Evolutionary conservation across 2,113 vertebrate species (phyloP), one percentile per base, ranked within the genome.

Genomic region (Brachypodius melanocephalos): DNA sequence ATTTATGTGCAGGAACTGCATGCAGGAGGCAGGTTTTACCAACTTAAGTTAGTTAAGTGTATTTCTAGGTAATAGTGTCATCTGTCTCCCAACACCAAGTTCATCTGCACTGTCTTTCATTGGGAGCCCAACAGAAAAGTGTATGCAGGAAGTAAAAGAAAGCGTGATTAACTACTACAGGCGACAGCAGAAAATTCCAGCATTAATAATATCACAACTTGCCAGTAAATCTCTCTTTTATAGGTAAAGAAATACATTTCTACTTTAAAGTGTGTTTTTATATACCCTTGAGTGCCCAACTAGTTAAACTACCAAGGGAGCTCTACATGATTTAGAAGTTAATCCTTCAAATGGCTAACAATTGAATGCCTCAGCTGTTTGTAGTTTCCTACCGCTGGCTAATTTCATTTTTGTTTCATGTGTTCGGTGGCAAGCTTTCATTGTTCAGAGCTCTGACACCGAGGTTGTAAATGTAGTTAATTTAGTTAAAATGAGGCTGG

Each of bases 261-360:
- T 97, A 95, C 96, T 98, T 97, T 97, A 97, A 98, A 98, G 97
- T 97, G 94, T 97, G 88, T 97, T 98, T 98, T 98, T 96, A 98
- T 98, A 97, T 97, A 98, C 97, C 95, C 97, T 93, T 97, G 97
- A 98, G 97, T 98, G 96, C 96, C 97, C 97, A 98, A 97, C 98
- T 97, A 97, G 97, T 95, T 98, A 95, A 97, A 98, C 95, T 97
- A 98, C 95, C 95, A 92, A 96, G 98, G 97, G 98, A 98, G 92
- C 96, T 97, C 97, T 97, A 98, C 96, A 97, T 97, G 98, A 98
- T 98, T 98, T 98, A 98, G 97, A 98, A 98, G 97, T 98, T 98
- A 98, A 98, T 98, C 98, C 98, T 98, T 98, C 98, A 98, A 98
- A 98, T 98, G 97, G 97, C 97, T 93, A 98, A 97, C 97, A 98